phyloP scores from a whole-genome alignment of 2,113 vertebrate species.

The Halcyon senegalensis region DNA sequence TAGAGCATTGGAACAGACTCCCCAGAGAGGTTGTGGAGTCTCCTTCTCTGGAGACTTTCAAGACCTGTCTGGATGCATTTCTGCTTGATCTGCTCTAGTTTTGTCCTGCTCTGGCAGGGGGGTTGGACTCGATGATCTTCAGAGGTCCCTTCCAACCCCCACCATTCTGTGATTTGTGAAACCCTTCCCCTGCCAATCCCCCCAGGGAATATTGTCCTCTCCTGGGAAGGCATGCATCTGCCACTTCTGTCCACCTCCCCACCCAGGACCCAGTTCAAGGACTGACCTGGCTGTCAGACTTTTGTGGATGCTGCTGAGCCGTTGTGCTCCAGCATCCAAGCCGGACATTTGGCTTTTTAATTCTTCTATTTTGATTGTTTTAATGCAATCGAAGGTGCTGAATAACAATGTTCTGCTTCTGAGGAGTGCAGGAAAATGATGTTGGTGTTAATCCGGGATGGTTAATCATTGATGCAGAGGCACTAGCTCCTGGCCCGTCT shows the following conservation, averaged over 20 bases:
- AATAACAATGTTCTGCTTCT: neutral
- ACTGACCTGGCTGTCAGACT: neutral
- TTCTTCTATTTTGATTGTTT: neutral
- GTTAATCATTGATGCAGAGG: constrained; percentile 44
- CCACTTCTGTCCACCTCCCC: neutral
- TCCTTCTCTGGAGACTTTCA: no score
- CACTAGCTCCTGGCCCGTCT: accelerated
- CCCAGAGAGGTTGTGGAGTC: no score
- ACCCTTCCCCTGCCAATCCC: neutral
- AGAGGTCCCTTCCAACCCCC: no score
- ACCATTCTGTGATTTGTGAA: no score
- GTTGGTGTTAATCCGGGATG: neutral
- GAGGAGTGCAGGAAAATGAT: neutral
- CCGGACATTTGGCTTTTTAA: neutral
- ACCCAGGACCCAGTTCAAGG: neutral
- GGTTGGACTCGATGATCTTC: no score
- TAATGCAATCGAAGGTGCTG: neutral
- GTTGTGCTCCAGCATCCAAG: neutral
- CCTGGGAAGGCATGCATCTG: neutral
- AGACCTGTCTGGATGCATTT: no score
- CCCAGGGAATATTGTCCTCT: neutral
- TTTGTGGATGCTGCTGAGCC: neutral
- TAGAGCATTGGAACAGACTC: no score
- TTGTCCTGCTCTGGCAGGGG: no score
- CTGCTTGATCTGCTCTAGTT: no score